Conservation (phyloP, 2,888 invertebrate genomes). For the Elysia crispata region DNA sequence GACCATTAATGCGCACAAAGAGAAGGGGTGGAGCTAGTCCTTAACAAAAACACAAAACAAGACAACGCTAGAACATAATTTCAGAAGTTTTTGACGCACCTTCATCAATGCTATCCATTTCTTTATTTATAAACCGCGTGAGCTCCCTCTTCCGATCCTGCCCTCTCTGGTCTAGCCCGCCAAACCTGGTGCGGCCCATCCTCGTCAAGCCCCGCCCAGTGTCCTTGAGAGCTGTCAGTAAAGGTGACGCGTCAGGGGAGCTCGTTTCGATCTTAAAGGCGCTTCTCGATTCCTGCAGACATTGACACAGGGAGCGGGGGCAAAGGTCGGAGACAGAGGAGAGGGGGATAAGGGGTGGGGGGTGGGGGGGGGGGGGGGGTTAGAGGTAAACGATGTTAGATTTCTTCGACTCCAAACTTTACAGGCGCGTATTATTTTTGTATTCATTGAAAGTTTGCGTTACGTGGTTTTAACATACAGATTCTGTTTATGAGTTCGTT, state of each 20-base stretch:
- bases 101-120: slow-evolving; percentile 71
- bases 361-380: neutral
- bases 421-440: no score
- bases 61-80: no score
- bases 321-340: neutral
- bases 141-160: slow-evolving; percentile 33
- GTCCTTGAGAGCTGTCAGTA: slow-evolving; percentile 14
- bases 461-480: no score
- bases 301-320: neutral
- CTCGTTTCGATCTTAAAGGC: neutral
- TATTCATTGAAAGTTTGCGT: no score
- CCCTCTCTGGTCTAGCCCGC: slow-evolving; percentile 19
- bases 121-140: slow-evolving; percentile 64
- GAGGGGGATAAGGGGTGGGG: neutral
- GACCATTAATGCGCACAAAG: no score
- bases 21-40: no score
- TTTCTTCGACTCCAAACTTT: no score
- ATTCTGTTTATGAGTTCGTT: no score
- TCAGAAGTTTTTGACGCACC: no score
- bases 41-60: no score
- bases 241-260: neutral
- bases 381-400: neutral
- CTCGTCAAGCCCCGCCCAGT: neutral
- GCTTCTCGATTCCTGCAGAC: slow-evolving; percentile 17
- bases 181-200: slow-evolving; percentile 26